These are phyloP conservation scores for Polyploca ridens DNA, from an alignment of 2,888 invertebrate genomes.

Conservation along the genomic window DNA sequence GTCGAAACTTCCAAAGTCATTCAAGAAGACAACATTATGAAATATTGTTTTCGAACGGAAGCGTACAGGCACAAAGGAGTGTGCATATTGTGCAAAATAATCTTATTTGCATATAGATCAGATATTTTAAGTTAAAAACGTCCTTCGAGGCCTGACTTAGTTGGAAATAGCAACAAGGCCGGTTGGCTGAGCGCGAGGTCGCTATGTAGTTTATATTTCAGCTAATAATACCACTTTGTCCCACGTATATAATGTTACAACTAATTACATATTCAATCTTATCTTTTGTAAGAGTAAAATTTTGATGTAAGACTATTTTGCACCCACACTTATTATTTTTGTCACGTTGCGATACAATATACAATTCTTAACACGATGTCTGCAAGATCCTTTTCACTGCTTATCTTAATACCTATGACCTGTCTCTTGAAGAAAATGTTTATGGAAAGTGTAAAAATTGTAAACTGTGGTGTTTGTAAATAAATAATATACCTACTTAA, in stretches of 20 bases:
- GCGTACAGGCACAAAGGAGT: constrained; percentile 19
- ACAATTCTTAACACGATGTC: constrained; percentile 46
- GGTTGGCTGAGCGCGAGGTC: constrained; percentile 47
- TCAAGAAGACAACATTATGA: neutral
- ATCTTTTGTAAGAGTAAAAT: constrained; percentile 20
- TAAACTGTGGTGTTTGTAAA: no score
- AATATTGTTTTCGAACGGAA: neutral
- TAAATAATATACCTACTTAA: no score
- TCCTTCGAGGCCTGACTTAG: constrained; percentile 58
- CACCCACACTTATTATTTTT: no score
- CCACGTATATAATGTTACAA: constrained; percentile 19
- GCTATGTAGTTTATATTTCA: constrained; percentile 43
- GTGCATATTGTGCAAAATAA: constrained; percentile 52
- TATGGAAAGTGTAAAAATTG: neutral
- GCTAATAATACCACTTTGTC: constrained; percentile 41
- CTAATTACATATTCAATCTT: constrained; percentile 28
- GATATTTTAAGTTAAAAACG: constrained; percentile 60
- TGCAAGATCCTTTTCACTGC: constrained; percentile 14
- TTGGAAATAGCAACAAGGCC: constrained; percentile 74
- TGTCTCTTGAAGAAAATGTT: constrained; percentile 1
- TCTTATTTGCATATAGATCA: constrained; percentile 66
- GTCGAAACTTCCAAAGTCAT: neutral
- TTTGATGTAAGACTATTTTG: no score
- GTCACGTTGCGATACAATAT: no score
- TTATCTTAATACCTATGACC: no score